Conservation (phyloP, 2,888 invertebrate species). For the Diploptera punctata region DNA sequence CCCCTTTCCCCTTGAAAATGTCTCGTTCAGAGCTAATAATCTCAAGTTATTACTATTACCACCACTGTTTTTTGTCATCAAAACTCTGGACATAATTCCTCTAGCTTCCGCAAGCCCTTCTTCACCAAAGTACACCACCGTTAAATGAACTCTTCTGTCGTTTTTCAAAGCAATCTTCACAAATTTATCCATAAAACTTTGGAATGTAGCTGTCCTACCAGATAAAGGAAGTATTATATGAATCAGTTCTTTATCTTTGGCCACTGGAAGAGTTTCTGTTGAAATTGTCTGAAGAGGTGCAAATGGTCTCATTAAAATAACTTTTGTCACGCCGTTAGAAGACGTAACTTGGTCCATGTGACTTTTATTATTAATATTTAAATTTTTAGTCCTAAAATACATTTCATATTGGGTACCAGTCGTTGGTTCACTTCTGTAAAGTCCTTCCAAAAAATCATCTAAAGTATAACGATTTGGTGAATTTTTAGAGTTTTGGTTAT, state of each 20-base stretch:
- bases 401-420: constrained; percentile 79
- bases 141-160: constrained; percentile 71
- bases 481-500: background rate
- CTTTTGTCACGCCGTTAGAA: constrained; percentile 60
- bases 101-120: constrained; percentile 72
- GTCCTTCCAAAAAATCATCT: constrained; percentile 77
- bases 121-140: constrained; percentile 77
- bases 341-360: constrained; percentile 35
- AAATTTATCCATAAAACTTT: constrained; percentile 77
- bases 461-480: constrained; percentile 59
- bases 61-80: constrained; percentile 53
- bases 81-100: constrained; percentile 68
- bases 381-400: constrained; percentile 67
- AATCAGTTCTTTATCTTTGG: constrained; percentile 66
- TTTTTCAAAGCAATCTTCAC: constrained; percentile 70
- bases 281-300: constrained; percentile 70
- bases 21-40: constrained; percentile 73
- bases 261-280: constrained; percentile 57
- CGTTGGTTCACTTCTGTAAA: constrained; percentile 73
- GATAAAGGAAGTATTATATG: constrained; percentile 76
- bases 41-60: constrained; percentile 67
- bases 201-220: constrained; percentile 72
- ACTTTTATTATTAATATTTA: constrained; percentile 6
- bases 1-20: constrained; percentile 75
- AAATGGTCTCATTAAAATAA: constrained; percentile 72